Base-by-base conservation (phyloP, 1,140 invertebrate species). In the Drosophila parvula region DNA sequence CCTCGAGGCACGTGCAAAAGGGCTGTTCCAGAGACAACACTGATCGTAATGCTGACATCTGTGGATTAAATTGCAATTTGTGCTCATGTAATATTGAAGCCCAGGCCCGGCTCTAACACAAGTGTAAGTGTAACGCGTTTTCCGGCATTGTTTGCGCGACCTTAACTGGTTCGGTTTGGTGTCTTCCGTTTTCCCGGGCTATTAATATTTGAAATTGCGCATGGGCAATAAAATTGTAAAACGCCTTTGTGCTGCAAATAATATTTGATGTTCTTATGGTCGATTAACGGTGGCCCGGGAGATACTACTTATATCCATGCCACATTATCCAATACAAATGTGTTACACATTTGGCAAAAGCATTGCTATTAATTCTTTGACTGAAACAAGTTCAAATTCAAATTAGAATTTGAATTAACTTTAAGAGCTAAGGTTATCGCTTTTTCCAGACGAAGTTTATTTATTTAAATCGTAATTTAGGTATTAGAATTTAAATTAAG, bases 11-110 rank as follows among this genome's bases (percentile, higher is more conserved):
- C 84, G 83, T 89, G 83, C 77, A 76, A 82, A 82, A 88, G 82
- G 82, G 83, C 79, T 83, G 75, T 32, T n/a, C 44, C 60, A 68
- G 44, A 59, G 51, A 61, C 75, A 78, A 61, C 75, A 78, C 62
- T 86, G 89, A 90, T 89, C 86, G 81, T 79, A 91, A 91, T 91
- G 86, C 88, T 91, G 90, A 91, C 90, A 91, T 91, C 90, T 91
- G 90, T 91, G 90, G 90, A 91, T 91, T 91, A 91, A 91, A 91
- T 91, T 91, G 91, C 90, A 91, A 91, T 91, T 91, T 91, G 90
- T 85, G 90, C 90, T 91, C 90, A 91, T 91, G 90, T 91, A 89
- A 88, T 82, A 91, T 91, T 84, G 76, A 91, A 89, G 69, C 62
- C 62, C 62, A 36, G 22, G 40, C 5, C 36, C 30, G n/a, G n/a